Evolutionary conservation across 2,113 vertebrate species (phyloP), one percentile per base, ranked within the genome.

Genomic region (Protobothrops flavoviridis): DNA sequence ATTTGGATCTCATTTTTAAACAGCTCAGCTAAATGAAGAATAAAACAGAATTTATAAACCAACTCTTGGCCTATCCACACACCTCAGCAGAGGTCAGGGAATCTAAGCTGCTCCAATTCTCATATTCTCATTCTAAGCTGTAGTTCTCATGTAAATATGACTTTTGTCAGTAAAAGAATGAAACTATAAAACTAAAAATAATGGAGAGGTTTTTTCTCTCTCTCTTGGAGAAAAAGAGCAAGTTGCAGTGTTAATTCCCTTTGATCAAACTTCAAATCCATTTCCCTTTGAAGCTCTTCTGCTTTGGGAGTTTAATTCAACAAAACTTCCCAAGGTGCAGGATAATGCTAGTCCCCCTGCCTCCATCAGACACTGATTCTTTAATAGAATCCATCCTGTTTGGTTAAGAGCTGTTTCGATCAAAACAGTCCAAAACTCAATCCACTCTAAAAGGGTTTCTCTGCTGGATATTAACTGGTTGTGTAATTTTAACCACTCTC

Each of bases 311-410:
- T 95, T 93, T 92, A 61, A 93, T 94, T 91, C 94, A 93, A 88
- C 94, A 94, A 1, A 90, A 93, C 91, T 93, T 96, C 96, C 96
- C 94, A 53, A 91, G 57, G 94, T 94, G 94, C 69, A 59, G 64
- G 53, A 95, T 95, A 93, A 93, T 90, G 92, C 92, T 81, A 81
- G 74, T 81, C 92, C 53, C 86, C 45, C 92, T 93, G n/a, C 87
- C 90, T 33, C 91, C 94, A 95, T 95, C 93, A 95, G 87, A 64
- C 93, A 94, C 53, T 92, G 95, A 95, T 95, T 94, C 94, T 94
- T 97, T 95, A 96, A 97, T 97, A 97, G 93, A 91, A 93, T 96
- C 95, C 96, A 96, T 96, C 96, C 96, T 94, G 92, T 96, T 96
- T 92, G 3, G 93, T 96, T 96, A 96, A 97, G 95, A 96, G 95